Evolutionary conservation across 2,888 invertebrate species (phyloP).

Genomic region (Cyclophora punctaria): DNA sequence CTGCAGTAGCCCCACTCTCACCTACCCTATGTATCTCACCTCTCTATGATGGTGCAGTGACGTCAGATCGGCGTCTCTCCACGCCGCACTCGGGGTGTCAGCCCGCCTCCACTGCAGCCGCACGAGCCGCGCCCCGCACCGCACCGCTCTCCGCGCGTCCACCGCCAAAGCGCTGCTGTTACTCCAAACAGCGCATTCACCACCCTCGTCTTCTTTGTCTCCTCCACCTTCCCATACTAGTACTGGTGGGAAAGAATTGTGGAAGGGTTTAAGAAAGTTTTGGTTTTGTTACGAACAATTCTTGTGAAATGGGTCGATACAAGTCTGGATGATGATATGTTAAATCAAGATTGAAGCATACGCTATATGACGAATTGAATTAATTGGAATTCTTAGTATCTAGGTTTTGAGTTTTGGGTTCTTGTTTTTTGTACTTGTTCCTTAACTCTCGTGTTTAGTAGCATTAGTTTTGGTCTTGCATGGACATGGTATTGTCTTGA

Average conservation of each 20-base stretch:
- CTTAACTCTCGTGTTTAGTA: too few species aligned
- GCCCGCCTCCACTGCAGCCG: constrained; percentile 63
- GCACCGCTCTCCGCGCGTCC: constrained; percentile 61
- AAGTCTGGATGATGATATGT: too few species aligned
- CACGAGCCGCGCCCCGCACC: constrained; percentile 62
- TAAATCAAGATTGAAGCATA: too few species aligned
- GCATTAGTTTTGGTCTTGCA: too few species aligned
- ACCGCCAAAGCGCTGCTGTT: constrained; percentile 63
- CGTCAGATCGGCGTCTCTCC: constrained; percentile 66
- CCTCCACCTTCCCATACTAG: constrained; percentile 68
- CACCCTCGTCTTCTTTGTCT: constrained; percentile 44
- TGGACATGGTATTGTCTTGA: too few species aligned
- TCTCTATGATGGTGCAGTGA: constrained; percentile 63
- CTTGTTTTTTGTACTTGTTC: too few species aligned
- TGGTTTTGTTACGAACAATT: too few species aligned
- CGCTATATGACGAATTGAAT: too few species aligned
- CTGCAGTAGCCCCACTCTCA: constrained; percentile 25
- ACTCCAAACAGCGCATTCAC: constrained; percentile 67
- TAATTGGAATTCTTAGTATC: too few species aligned
- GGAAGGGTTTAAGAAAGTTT: too few species aligned
- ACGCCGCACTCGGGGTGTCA: constrained; percentile 41
- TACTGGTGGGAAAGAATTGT: constrained; percentile 30
- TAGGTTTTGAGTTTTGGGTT: too few species aligned
- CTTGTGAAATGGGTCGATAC: too few species aligned
- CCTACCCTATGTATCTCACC: constrained; percentile 24